These are phyloP conservation scores for Colinus virginianus DNA, from an alignment of 2,113 vertebrate species.

Conservation along the genomic window DNA sequence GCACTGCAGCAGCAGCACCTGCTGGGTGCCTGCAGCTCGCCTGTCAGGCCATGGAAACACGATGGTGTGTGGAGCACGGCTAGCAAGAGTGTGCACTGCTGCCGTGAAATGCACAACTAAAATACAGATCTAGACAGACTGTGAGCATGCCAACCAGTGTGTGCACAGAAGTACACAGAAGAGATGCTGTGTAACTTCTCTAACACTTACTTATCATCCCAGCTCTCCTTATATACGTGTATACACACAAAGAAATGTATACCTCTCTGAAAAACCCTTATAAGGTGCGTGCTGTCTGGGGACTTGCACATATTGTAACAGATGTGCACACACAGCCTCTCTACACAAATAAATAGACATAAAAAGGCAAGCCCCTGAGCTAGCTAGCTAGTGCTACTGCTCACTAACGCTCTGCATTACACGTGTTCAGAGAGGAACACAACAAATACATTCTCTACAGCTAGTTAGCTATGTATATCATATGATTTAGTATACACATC, in stretches of 20 bases:
- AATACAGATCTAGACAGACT: rapidly evolving
- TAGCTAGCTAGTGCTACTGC: too few species aligned
- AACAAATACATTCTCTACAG: background rate
- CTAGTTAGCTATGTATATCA: too few species aligned
- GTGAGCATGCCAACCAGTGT: background rate
- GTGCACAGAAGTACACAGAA: background rate
- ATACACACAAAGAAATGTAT: rapidly evolving
- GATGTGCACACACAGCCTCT: background rate
- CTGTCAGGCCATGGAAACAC: background rate
- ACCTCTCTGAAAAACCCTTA: background rate
- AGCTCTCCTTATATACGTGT: background rate
- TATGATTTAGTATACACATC: background rate
- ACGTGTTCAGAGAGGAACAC: background rate
- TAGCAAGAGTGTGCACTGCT: background rate
- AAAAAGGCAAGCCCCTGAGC: background rate
- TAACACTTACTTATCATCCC: rapidly evolving
- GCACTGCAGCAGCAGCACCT: background rate
- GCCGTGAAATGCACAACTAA: background rate
- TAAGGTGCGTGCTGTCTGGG: background rate
- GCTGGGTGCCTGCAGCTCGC: background rate
- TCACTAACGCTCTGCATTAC: background rate
- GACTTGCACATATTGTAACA: background rate
- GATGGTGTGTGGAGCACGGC: background rate
- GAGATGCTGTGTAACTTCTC: rapidly evolving
- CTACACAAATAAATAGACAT: background rate